Base-by-base conservation (phyloP, 2,113 vertebrate genomes). In the Dasyornis broadbenti region DNA sequence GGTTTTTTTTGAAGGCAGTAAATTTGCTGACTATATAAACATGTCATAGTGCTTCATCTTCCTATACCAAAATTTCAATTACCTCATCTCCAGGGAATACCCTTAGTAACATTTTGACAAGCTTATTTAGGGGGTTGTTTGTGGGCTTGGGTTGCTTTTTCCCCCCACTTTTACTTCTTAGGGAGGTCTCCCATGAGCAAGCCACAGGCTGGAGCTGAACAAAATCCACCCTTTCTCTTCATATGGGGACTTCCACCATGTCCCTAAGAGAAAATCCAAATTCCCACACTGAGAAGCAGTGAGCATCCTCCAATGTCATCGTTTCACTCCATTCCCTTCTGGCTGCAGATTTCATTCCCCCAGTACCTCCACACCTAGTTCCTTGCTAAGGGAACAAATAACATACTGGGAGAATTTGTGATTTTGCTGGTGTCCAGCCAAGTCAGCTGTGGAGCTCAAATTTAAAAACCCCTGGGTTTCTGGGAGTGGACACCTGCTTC, bases 11-110 rank as follows among this genome's bases (percentile, higher is more conserved):
- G 13, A 66, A 93, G 69, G 95, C 84, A 95, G 96, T 87, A 95
- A 94, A 95, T 95, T 94, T 6, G 17, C 89, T 95, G 86, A 90
- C 75, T 95, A 21, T 88, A 87, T 95, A 97, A 98, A 97, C 88
- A 96, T 50, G 68, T 86, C 89, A 86, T 50, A 45, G 82, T 20
- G 31, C 76, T 95, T 96, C 90, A 89, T 91, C 79, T 88, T 92
- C 79, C 81, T 91, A 42, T 37, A 85, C 70, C 80, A 89, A 86
- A 73, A 94, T 45, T 63, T 71, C 77, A 60, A 50, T 97, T 96
- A 87, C 76, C 60, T 97, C 94, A 86, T 77, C 86, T 76, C 44
- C n/a, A 10, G 88, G 65, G 85, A 97, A 96, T 86, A 94, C 56
- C 76, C 86, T 94, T 66, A 88, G 80, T 70, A 72, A 83, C 65